phyloP scores from a whole-genome alignment of 2,888 invertebrate genomes.

The Stenoptilia bipunctidactyla region DNA sequence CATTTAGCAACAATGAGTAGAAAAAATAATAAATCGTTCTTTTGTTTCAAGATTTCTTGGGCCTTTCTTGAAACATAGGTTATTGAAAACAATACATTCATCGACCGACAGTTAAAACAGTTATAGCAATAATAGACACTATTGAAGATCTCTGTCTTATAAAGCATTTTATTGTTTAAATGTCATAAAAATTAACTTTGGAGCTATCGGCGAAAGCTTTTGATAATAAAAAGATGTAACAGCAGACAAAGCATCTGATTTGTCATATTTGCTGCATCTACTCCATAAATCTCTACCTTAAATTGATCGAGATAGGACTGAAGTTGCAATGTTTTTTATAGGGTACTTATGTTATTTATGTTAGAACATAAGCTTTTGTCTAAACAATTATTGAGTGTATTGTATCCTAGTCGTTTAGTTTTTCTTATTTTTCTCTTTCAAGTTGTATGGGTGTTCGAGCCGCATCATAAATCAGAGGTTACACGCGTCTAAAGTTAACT shows the following conservation, averaged over 20 bases:
- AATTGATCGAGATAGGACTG: too few species aligned
- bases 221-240: constrained; percentile 4
- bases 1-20: constrained; percentile 20
- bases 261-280: too few species aligned
- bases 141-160: constrained; percentile 47
- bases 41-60: constrained; percentile 22
- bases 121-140: constrained; percentile 29
- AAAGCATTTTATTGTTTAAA: constrained; percentile 47
- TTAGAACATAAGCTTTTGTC: constrained; percentile 37
- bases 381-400: constrained; percentile 66
- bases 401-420: constrained; percentile 60
- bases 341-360: too few species aligned
- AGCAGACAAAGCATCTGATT: too few species aligned
- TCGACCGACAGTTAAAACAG: constrained; percentile 16
- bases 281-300: too few species aligned
- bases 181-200: constrained; percentile 65
- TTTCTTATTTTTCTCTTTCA: constrained; percentile 60
- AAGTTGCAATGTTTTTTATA: too few species aligned
- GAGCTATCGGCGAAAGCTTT: constrained; percentile 45
- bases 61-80: constrained; percentile 20
- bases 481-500: constrained; percentile 25
- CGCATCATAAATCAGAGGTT: constrained; percentile 64
- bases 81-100: constrained; percentile 11
- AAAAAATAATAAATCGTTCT: constrained; percentile 32
- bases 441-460: constrained; percentile 60